Percentiles rank a stretch among this genome's conserved stretches.
These are phyloP conservation scores for Barbus barbus DNA, from an alignment of 2,113 vertebrate species.

Conservation along the genomic window DNA sequence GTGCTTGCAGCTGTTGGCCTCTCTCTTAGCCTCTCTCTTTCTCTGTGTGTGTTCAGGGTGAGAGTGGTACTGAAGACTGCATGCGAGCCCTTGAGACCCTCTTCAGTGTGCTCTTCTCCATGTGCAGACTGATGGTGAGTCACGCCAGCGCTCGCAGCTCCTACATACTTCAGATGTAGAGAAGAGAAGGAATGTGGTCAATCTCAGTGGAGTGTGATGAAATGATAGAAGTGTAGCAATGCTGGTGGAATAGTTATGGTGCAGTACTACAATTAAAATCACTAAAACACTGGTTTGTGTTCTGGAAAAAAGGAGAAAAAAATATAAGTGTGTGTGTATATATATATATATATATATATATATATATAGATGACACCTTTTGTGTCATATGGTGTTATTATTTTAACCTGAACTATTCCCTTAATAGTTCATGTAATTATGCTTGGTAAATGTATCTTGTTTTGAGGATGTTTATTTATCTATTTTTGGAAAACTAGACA, in stretches of 20 bases:
- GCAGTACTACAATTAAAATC: not conserved
- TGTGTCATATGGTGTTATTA: too few species aligned
- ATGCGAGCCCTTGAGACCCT: conserved; percentile 91
- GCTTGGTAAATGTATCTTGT: too few species aligned
- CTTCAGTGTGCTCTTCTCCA: conserved; percentile 93
- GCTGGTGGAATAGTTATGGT: not conserved
- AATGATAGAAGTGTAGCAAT: not conserved
- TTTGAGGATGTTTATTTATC: not conserved
- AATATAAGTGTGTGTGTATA: too few species aligned
- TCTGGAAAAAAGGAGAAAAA: too few species aligned
- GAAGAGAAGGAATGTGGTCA: too few species aligned
- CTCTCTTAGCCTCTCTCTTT: not conserved
- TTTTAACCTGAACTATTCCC: too few species aligned
- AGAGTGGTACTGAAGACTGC: conserved; percentile 90
- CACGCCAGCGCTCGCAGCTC: conserved; percentile 19
- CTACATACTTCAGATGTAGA: not conserved
- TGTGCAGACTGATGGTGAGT: conserved; percentile 98
- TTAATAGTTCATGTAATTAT: too few species aligned
- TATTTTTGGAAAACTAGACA: not conserved
- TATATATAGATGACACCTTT: too few species aligned
- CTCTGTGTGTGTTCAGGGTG: conserved; percentile 77
- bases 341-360: too few species aligned
- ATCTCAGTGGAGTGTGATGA: not conserved
- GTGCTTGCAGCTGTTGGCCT: conserved; percentile 13
- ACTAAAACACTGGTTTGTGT: not conserved